Base-by-base conservation (phyloP, 2,113 vertebrate species). In the Chrysochloris asiatica region DNA sequence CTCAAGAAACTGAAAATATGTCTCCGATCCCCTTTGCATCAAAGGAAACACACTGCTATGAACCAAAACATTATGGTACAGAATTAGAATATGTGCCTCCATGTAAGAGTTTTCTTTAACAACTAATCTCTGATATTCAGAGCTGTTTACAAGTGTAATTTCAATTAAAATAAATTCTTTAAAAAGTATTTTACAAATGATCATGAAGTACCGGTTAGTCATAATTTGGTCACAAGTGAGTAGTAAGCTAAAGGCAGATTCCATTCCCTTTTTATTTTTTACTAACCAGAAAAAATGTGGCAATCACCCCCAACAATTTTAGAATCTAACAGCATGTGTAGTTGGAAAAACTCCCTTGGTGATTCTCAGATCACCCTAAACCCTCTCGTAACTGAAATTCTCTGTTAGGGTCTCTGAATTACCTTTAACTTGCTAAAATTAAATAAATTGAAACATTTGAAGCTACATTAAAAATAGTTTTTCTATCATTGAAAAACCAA, bases 201-300 rank as follows among this genome's bases (percentile, higher is more conserved):
- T 75, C 26, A 14, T 65, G 17, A 91, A 84, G 17, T 19, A 17
- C 36, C 88, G 14, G 48, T 13, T 17, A 33, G 14, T 43, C 76
- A 90, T 41, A 86, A 50, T 36, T 54, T 41, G 38, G 19, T 63
- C 61, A 72, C 36, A 50, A 86, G 30, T 52, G 4, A 52, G 19
- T 47, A 65, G 52, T n/a, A 94, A 93, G 33, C 33, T 26, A 52
- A 89, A 89, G 8, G 38, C 24, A 90, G 54, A 81, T 83, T 69
- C 36, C 19, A 22, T 79, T 77, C 30, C 21, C 63, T 17, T 33
- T 54, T 38, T 78, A 41, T 22, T 59, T 79, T 63, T 50, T 52
- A 61, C 16, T 85, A 47, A 41, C 38, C 36, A 56, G 73, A 81
- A 86, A 71, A 33, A 93, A 63, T n/a, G 16, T 50, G 54, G 48